Evolutionary conservation across 2,797 vertebrate species (phyloP).

Genomic region (Acanthurus tractus): DNA sequence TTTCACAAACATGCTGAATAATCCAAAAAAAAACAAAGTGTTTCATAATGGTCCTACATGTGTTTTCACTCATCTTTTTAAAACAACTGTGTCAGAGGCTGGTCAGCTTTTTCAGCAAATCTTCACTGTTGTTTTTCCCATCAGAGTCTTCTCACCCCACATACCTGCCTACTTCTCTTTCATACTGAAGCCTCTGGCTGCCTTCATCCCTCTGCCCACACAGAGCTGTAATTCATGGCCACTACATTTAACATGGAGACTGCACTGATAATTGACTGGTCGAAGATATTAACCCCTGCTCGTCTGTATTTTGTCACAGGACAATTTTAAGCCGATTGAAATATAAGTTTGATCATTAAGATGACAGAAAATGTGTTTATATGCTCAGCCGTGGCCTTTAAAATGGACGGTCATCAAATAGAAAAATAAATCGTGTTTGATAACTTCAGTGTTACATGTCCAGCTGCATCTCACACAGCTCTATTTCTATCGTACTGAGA

Average conservation of each 20-base stretch:
- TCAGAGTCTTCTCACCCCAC: constrained; percentile 23
- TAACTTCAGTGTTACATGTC: constrained; percentile 2
- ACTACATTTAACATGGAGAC: constrained; percentile 50
- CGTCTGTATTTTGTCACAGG: background rate
- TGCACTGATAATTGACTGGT: constrained; percentile 36
- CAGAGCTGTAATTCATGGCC: constrained; percentile 64
- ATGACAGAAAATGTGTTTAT: background rate
- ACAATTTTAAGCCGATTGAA: background rate
- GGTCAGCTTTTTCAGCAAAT: constrained; percentile 34
- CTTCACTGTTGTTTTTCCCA: constrained; percentile 38
- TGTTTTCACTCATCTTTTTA: constrained; percentile 39
- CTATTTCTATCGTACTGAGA: background rate
- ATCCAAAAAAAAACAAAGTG: background rate
- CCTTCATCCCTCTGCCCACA: constrained; percentile 67
- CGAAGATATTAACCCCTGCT: constrained; percentile 11
- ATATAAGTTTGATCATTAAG: background rate
- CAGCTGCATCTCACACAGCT: background rate
- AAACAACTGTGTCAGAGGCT: constrained; percentile 40
- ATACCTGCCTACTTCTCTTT: constrained; percentile 47
- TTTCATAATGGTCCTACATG: background rate
- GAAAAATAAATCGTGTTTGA: background rate
- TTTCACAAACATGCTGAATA: constrained; percentile 8
- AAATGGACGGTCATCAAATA: background rate
- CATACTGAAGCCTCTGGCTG: constrained; percentile 52
- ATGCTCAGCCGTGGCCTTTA: background rate